phyloP scores from a whole-genome alignment of 2,113 vertebrate genomes.

The Acrocephalus kingi region DNA sequence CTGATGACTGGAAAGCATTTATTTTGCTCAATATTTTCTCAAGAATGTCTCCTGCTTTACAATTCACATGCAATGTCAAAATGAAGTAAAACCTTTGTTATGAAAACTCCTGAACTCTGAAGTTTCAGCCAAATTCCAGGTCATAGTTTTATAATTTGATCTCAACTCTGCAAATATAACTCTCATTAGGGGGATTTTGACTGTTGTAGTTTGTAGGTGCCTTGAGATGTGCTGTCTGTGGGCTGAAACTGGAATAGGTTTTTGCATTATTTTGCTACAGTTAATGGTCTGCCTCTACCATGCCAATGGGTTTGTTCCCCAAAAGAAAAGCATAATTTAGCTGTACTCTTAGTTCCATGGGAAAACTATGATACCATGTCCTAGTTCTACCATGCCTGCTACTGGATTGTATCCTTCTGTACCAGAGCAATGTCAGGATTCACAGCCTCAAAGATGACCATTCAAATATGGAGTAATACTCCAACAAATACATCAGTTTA shows the following conservation, averaged over 20 bases:
- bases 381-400: neutral
- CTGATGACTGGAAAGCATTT: neutral
- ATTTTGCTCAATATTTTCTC: neutral
- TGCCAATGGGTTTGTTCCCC: neutral
- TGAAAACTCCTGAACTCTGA: neutral
- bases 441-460: neutral
- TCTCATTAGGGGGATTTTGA: neutral
- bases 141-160: neutral
- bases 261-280: neutral
- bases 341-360: neutral
- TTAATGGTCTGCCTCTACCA: neutral
- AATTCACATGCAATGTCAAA: neutral
- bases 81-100: neutral
- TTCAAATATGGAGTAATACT: neutral
- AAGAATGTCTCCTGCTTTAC: neutral
- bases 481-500: neutral
- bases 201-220: neutral
- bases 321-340: neutral
- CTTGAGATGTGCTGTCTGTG: rapidly evolving
- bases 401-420: neutral
- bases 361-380: neutral
- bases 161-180: neutral
- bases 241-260: neutral
- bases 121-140: neutral
- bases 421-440: neutral